Percentiles rank a stretch among this genome's conserved stretches.
Evolutionary conservation across 2,888 invertebrate species (phyloP).

Genomic region (Mimas tiliae): DNA sequence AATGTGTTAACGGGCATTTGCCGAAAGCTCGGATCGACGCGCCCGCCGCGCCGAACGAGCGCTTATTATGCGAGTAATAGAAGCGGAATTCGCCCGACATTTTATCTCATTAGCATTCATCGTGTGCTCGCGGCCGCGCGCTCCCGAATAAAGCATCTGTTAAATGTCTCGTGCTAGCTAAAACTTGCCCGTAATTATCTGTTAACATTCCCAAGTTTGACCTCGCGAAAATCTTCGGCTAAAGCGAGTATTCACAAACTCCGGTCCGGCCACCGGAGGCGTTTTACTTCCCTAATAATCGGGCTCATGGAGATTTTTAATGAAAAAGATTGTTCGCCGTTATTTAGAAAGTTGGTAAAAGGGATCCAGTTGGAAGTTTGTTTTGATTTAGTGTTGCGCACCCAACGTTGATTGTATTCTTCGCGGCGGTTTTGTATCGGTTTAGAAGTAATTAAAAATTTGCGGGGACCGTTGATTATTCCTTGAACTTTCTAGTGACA

Average conservation of each 20-base stretch:
- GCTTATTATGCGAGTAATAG: slow-evolving; percentile 56
- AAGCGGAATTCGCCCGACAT: slow-evolving; percentile 56
- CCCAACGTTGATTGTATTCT: slow-evolving; percentile 73
- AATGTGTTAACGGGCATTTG: slow-evolving; percentile 80
- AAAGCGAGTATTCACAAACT: slow-evolving; percentile 69
- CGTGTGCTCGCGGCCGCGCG: slow-evolving; percentile 79
- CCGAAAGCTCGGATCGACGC: slow-evolving; percentile 57
- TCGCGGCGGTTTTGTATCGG: slow-evolving; percentile 73
- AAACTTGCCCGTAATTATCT: slow-evolving; percentile 84
- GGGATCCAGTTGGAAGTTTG: slow-evolving; percentile 78
- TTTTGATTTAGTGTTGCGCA: slow-evolving; percentile 80
- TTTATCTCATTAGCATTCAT: slow-evolving; percentile 80
- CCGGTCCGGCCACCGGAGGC: slow-evolving; percentile 72
- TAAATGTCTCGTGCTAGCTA: slow-evolving; percentile 84
- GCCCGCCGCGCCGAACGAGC: slow-evolving; percentile 50
- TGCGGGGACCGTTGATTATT: slow-evolving; percentile 45
- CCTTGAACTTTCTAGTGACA: slow-evolving; percentile 40
- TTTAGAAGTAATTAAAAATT: slow-evolving; percentile 73
- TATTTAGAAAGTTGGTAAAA: slow-evolving; percentile 82
- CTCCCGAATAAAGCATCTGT: slow-evolving; percentile 83
- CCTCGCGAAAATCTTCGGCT: slow-evolving; percentile 78
- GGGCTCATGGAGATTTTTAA: slow-evolving; percentile 82
- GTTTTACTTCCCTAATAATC: slow-evolving; percentile 82
- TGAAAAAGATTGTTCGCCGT: slow-evolving; percentile 83
- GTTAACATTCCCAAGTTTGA: slow-evolving; percentile 84